A percentile compares a stretch with the other conserved stretches of the same genome.
Conservation (phyloP, 2,888 invertebrate genomes). For the Phortica okadai region DNA sequence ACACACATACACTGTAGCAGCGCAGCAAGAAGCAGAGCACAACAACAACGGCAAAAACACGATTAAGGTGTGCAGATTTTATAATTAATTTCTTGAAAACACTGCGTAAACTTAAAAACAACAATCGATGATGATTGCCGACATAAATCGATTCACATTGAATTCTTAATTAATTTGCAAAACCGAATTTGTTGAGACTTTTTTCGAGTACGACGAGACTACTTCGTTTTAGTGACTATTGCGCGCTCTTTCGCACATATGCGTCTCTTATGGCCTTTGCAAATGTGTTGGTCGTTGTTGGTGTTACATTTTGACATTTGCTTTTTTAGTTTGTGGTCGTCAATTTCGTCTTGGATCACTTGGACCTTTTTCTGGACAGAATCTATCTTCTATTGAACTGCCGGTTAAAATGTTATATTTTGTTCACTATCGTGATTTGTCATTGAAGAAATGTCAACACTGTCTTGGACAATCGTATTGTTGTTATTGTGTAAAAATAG, state of each 20-base stretch:
- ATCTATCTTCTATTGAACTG: too few relatives aligned
- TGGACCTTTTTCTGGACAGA: neutral
- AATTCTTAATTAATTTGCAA: neutral
- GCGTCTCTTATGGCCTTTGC: constrained; percentile 40
- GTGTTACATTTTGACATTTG: constrained; percentile 61
- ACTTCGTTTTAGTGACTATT: constrained; percentile 39
- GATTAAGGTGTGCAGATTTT: constrained; percentile 56
- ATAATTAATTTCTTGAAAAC: constrained; percentile 13
- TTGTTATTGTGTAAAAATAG: constrained; percentile 35
- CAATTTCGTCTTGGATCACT: neutral
- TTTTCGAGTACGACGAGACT: neutral
- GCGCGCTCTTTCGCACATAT: constrained; percentile 61
- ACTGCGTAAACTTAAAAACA: neutral
- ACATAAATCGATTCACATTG: neutral
- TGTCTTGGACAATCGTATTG: neutral
- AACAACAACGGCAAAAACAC: constrained; percentile 53
- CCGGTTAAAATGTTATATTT: constrained; percentile 4
- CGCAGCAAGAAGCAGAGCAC: constrained; percentile 54
- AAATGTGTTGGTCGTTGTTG: constrained; percentile 65
- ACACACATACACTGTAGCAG: constrained; percentile 43
- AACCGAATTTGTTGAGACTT: neutral
- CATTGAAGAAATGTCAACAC: too few relatives aligned
- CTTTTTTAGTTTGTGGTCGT: constrained; percentile 25
- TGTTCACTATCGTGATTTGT: too few relatives aligned
- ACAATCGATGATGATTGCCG: neutral